Base-by-base conservation (phyloP, 1,140 invertebrate genomes). In the Telenomus remus region DNA sequence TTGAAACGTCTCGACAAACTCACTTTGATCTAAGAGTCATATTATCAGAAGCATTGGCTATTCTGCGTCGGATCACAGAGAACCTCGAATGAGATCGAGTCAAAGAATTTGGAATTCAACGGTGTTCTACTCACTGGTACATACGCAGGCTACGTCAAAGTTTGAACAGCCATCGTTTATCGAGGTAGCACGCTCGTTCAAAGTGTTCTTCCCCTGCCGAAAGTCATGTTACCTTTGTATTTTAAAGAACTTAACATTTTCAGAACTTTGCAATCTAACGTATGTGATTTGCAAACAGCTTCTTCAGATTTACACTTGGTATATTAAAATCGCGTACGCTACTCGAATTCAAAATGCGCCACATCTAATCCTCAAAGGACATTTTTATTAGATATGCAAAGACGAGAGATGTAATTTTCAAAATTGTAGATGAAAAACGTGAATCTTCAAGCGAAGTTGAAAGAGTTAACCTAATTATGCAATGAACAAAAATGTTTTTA, bases 31-130 rank as follows among this genome's bases (percentile, higher is more conserved):
- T 57, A 54, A 53, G 63, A 68, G 61, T 76, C 74, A 71, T 71
- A 76, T 71, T 76, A 71, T 76, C 61, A 53, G 57, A 71, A 61
- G 74, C 66, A 71, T 76, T 63, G 61, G 56, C 74, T 63, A 76
- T 61, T 66, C 50, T 44, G 12, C 60, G 63, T 16, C 64, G 61
- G 72, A 72, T 77, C 74, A 68, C 47, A 72, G 68, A 56, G 63
- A 72, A 76, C 71, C 49, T 71, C 66, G 51, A 71, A 63, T 68
- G 75, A 77, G 59, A 68, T 68, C 53, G 57, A 59, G 50, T 72
- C 64, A 77, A 77, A 77, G 68, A 77, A 77, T 77, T 72, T 72
- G 69, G 69, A 72, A 72, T 77, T 72, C 59, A 72, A 59, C 65
- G 65, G 53, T 59, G 59, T 69, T 69, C 72, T 47, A 69, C 64